These are phyloP conservation scores for Coptodon bakossiorum DNA, from an alignment of 2,113 vertebrate species.

Conservation along the genomic window DNA sequence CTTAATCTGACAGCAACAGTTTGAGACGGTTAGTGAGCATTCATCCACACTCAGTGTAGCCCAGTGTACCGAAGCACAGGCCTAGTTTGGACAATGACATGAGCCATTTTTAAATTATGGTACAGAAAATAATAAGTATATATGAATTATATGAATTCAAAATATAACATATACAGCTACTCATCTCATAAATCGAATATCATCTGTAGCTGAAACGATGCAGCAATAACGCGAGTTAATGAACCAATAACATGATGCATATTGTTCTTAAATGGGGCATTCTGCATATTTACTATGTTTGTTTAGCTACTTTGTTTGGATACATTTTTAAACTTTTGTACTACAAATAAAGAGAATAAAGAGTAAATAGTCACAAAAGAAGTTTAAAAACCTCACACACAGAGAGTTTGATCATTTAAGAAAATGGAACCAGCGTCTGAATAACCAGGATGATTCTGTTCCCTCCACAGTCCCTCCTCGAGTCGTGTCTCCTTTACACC, in stretches of 20 bases:
- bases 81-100: fast-evolving
- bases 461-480: not conserved
- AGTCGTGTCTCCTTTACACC: not conserved
- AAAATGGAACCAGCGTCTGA: not conserved
- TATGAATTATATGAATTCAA: not conserved
- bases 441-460: not conserved
- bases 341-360: not conserved
- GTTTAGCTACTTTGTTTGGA: not conserved
- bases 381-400: not conserved
- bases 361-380: not conserved
- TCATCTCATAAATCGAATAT: not conserved
- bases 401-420: not conserved
- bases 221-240: not conserved
- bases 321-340: not conserved
- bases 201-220: not conserved
- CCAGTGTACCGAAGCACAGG: not conserved
- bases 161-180: too few species aligned
- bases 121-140: not conserved
- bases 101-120: not conserved
- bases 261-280: not conserved
- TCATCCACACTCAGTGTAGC: not conserved
- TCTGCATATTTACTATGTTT: not conserved
- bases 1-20: slow-evolving; percentile 79
- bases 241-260: not conserved
- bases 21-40: not conserved